phyloP scores from a whole-genome alignment of 2,113 vertebrate species.

The Plestiodon gilberti region DNA sequence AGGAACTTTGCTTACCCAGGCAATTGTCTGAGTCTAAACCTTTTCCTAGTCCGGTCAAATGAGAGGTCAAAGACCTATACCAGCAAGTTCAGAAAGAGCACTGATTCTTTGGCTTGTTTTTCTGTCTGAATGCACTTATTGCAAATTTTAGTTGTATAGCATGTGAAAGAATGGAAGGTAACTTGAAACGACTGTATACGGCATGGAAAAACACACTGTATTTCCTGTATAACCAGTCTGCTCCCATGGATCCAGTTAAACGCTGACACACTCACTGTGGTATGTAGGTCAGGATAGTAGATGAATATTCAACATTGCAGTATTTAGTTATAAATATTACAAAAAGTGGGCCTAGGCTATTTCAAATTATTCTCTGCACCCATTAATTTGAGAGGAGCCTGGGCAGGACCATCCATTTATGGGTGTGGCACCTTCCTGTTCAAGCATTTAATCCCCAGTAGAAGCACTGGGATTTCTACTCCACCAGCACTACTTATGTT shows the following conservation, averaged over 20 bases:
- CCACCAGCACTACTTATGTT: neutral
- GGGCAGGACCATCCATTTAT: neutral
- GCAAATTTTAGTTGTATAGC: neutral
- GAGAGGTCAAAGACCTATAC: neutral
- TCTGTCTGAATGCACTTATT: neutral
- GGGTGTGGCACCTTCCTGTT: neutral
- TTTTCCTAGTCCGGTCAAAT: neutral
- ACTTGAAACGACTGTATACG: neutral
- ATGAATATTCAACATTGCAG: neutral
- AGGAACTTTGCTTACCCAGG: neutral
- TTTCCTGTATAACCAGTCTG: slow-evolving; percentile 33
- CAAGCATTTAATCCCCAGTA: neutral
- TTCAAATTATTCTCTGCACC: neutral
- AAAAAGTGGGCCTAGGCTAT: neutral
- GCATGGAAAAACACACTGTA: slow-evolving; percentile 17
- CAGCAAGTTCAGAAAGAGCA: neutral
- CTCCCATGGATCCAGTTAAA: slow-evolving; percentile 10
- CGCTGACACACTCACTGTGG: slow-evolving; percentile 15
- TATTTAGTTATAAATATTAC: neutral
- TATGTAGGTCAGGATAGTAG: slow-evolving; percentile 24
- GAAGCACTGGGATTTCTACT: neutral
- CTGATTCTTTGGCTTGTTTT: neutral
- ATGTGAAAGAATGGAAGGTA: neutral
- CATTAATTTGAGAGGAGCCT: neutral
- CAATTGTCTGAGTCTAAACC: neutral